Conservation (phyloP, 2,797 vertebrate species). For the Pseudomugil tenellus region DNA sequence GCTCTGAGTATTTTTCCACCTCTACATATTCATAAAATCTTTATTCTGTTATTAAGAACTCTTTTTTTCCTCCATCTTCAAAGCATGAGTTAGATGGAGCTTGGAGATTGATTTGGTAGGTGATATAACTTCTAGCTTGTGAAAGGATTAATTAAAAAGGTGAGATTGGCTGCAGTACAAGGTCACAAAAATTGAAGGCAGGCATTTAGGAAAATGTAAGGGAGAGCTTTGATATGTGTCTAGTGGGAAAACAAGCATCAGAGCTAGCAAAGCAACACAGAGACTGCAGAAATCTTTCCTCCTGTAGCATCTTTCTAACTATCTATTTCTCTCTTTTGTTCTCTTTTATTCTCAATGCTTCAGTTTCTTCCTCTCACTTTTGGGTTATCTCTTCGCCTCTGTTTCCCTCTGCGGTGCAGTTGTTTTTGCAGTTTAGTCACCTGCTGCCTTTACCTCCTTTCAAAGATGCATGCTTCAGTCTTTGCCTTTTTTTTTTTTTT, state of each 20-base stretch:
- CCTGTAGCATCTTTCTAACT: neutral
- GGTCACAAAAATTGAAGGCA: conserved; percentile 32
- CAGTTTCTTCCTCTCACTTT: conserved; percentile 4
- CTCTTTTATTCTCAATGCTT: conserved; percentile 7
- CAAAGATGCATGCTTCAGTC: conserved; percentile 16
- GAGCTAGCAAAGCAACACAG: conserved; percentile 48
- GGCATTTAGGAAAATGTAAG: conserved; percentile 31
- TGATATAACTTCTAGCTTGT: conserved; percentile 53
- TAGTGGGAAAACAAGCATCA: conserved; percentile 9
- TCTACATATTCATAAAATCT: conserved; percentile 10
- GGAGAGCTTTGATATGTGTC: conserved; percentile 30
- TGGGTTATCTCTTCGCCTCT: neutral
- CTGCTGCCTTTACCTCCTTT: conserved; percentile 31
- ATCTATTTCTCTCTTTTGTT: conserved; percentile 2
- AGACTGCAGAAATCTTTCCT: conserved; percentile 7
- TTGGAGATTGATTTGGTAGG: conserved; percentile 47
- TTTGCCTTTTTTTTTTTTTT: conserved; percentile 25
- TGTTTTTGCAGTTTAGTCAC: conserved; percentile 22
- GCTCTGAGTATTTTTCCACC: conserved; percentile 15
- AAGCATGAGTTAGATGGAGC: conserved; percentile 39
- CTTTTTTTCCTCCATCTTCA: conserved; percentile 43
- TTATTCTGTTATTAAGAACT: conserved; percentile 24
- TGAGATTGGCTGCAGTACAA: neutral
- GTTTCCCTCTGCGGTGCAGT: conserved; percentile 4
- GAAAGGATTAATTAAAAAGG: conserved; percentile 39